Percentiles rank a stretch among this genome's conserved stretches.
phyloP scores from a whole-genome alignment of 2,797 vertebrate genomes.

The Muscicapa comitata region DNA sequence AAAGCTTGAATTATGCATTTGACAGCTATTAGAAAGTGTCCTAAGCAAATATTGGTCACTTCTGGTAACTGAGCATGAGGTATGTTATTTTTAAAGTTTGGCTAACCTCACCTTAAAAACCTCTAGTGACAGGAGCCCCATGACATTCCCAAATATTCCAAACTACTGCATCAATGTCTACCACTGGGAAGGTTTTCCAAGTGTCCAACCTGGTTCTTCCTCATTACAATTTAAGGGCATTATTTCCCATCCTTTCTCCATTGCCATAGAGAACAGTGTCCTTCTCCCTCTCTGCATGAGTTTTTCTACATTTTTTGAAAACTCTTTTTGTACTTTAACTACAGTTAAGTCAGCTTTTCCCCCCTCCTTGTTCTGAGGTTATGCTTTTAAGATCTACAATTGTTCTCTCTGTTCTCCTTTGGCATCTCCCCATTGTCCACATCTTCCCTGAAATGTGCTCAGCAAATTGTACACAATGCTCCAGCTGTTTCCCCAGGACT shows the following conservation, averaged over 20 bases:
- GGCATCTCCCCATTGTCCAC: slow-evolving; percentile 10
- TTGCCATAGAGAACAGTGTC: neutral
- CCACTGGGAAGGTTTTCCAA: neutral
- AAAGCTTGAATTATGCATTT: neutral
- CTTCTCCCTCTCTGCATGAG: neutral
- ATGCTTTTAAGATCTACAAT: neutral
- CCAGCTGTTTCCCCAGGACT: slow-evolving; percentile 1
- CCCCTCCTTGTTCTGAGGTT: neutral
- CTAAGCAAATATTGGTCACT: neutral
- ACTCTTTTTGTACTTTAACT: neutral
- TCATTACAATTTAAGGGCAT: neutral
- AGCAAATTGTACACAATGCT: neutral
- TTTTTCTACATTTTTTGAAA: neutral
- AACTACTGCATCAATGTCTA: neutral
- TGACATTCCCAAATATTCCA: neutral
- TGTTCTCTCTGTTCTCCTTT: slow-evolving; percentile 11
- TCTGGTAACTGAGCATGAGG: neutral
- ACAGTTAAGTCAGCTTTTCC: neutral
- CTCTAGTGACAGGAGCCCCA: neutral
- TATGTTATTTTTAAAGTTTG: neutral
- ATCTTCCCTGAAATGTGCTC: neutral
- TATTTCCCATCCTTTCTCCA: neutral
- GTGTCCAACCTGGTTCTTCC: neutral
- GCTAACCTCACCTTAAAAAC: neutral
- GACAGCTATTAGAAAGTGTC: neutral